phyloP scores from a whole-genome alignment of 2,888 invertebrate species.

The Ichneumon xanthorius region DNA sequence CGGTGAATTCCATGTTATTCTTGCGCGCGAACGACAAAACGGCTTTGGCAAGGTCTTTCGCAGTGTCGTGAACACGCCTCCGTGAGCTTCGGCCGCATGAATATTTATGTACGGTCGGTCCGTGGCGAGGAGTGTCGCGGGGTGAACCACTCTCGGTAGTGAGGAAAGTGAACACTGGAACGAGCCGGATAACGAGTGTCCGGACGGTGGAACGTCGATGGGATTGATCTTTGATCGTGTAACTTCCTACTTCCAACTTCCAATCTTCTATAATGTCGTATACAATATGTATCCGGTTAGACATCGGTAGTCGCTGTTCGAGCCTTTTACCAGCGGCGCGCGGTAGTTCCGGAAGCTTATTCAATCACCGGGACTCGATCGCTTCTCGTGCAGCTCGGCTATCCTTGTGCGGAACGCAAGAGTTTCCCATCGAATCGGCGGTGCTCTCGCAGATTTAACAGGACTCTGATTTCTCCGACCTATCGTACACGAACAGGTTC shows the following conservation, averaged over 20 bases:
- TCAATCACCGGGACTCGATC: conserved; percentile 53
- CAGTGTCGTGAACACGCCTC: background rate
- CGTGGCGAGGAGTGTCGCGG: background rate
- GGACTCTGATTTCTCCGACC: background rate
- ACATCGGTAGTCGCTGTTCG: background rate
- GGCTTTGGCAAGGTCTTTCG: background rate
- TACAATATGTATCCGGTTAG: conserved; percentile 38
- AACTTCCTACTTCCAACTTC: conserved; percentile 54
- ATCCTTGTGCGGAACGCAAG: conserved; percentile 33
- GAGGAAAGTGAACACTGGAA: conserved; percentile 19
- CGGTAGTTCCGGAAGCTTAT: conserved; percentile 54
- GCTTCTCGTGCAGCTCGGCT: conserved; percentile 4
- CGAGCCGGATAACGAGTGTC: conserved; percentile 41
- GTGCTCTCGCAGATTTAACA: background rate
- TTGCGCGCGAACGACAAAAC: background rate
- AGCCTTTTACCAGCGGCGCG: conserved; percentile 14
- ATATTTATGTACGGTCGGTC: conserved; percentile 25
- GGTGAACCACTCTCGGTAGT: background rate
- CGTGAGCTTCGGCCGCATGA: conserved; percentile 17
- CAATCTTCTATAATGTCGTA: conserved; percentile 39
- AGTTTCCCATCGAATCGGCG: conserved; percentile 25
- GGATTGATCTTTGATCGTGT: conserved; percentile 25
- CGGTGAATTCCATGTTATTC: background rate
- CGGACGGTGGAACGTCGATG: background rate
- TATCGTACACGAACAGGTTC: conserved; percentile 15